A percentile compares a stretch with the other conserved stretches of the same genome.
Evolutionary conservation across 2,797 vertebrate species (phyloP).

Genomic region (Anguilla megastoma): DNA sequence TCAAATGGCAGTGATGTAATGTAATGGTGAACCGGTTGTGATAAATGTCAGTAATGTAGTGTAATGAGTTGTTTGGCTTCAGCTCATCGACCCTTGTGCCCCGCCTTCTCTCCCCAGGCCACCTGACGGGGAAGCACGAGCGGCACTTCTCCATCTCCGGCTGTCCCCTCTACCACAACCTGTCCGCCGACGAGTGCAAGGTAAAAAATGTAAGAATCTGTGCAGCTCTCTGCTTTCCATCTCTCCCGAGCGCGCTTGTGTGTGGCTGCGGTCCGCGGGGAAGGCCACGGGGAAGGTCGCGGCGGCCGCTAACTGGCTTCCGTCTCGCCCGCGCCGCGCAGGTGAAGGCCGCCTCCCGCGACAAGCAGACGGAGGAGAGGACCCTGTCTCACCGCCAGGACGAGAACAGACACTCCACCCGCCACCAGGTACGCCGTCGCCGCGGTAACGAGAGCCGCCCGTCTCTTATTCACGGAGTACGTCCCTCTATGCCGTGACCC

Average conservation of each 20-base stretch:
- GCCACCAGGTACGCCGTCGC: slow-evolving; percentile 84
- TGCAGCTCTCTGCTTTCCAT: background rate
- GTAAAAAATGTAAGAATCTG: slow-evolving; percentile 59
- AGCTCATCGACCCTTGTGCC: background rate
- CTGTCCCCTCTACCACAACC: slow-evolving; percentile 95
- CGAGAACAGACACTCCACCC: slow-evolving; percentile 92
- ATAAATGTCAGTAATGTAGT: too few species aligned
- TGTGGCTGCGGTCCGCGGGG: too few species aligned
- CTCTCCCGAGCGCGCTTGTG: background rate
- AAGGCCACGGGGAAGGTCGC: too few species aligned
- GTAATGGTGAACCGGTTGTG: background rate
- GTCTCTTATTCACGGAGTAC: too few species aligned
- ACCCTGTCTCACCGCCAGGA: slow-evolving; percentile 88
- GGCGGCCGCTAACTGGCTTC: background rate
- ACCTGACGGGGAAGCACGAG: slow-evolving; percentile 95
- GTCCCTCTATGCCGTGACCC: too few species aligned
- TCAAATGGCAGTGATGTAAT: background rate
- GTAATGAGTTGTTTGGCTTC: background rate
- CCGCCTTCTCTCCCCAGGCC: slow-evolving; percentile 70
- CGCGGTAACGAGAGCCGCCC: background rate
- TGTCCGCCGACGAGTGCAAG: slow-evolving; percentile 98
- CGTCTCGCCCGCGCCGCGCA: slow-evolving; percentile 57
- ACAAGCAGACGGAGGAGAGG: slow-evolving; percentile 94
- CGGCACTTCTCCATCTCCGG: slow-evolving; percentile 97
- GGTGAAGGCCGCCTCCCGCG: slow-evolving; percentile 94